These are phyloP conservation scores for Zaprionus ornatus DNA, from an alignment of 1,140 invertebrate species.

Conservation along the genomic window DNA sequence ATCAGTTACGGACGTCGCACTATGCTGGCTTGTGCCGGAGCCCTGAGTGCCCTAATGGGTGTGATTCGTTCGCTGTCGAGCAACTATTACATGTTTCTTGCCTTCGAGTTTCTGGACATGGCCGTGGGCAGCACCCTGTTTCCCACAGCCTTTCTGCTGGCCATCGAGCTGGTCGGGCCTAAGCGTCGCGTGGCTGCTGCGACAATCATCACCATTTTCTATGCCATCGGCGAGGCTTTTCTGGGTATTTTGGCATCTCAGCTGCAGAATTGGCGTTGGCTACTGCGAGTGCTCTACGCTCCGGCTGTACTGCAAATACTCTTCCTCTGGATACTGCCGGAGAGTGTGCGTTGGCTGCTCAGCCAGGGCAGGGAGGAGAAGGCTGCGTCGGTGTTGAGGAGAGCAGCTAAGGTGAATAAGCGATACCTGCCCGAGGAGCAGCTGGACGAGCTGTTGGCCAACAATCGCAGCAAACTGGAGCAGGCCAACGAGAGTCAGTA, in stretches of 20 bases:
- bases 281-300: constrained; percentile 88
- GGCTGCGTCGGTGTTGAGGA: constrained; percentile 86
- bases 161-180: constrained; percentile 91
- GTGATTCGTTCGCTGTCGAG: constrained; percentile 87
- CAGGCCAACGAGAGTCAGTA: constrained; percentile 72
- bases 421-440: constrained; percentile 85
- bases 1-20: constrained; percentile 87
- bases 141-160: constrained; percentile 86
- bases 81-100: constrained; percentile 87
- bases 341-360: constrained; percentile 90
- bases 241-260: constrained; percentile 88
- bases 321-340: constrained; percentile 86
- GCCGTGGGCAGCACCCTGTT: constrained; percentile 87
- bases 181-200: constrained; percentile 90
- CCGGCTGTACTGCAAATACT: constrained; percentile 88
- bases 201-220: constrained; percentile 88
- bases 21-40: constrained; percentile 86
- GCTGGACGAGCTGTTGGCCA: constrained; percentile 76
- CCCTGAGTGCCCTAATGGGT: constrained; percentile 86
- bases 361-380: constrained; percentile 88
- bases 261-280: constrained; percentile 88
- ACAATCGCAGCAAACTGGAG: constrained; percentile 60
- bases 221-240: constrained; percentile 89
- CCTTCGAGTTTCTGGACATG: constrained; percentile 88
- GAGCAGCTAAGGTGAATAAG: constrained; percentile 89